Base-by-base conservation (phyloP, 2,797 vertebrate genomes). In the Ptychobarbus kaznakovi region DNA sequence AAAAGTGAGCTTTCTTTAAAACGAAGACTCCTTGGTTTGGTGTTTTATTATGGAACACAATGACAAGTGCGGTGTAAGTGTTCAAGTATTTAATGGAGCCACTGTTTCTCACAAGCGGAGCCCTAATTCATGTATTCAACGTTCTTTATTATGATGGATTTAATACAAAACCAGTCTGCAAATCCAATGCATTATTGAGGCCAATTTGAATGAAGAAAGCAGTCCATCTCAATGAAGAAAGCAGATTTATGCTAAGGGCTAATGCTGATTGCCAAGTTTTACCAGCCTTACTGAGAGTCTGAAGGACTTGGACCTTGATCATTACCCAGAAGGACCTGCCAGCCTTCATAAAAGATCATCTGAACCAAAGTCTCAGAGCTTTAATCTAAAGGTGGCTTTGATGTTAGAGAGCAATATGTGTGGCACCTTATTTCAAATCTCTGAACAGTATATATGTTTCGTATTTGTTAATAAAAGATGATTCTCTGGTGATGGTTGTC, bases 381-480 rank as follows among this genome's bases (percentile, higher is more conserved):
- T 73, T 44, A 81, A 56, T 56, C 40, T 35, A 20, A 58, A 44
- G 7, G 20, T 12, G 8, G 69, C 70, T 75, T 75, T 75, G 51
- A 51, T 58, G 53, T 74, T 35, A 35, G 20, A n/a, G 7, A 32
- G 56, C 42, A 82, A 49, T 82, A 28, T 73, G 13, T 75, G 72
- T 9, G 4, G 56, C 56, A 35, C 12, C 25, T 15, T 58, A 61
- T 73, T 56, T 16, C 2, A 73, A 61, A 61, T 72, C 16, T 82
- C 51, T 82, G 66, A 82, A 61, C 22, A 25, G 10, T 22, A n/a
- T 12, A 61, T 61, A 25, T 75, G 20, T 46, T 82, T 32, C 5
- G n/a, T 75, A 75, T 83, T 83, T 66, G 53, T 75, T 66, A 75
- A 83, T 83, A 44, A 83, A 75, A 75, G 5, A 75, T 20, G 58